Evolutionary conservation across 1,140 invertebrate genomes (phyloP).

Genomic region (Calycopis cecrops): DNA sequence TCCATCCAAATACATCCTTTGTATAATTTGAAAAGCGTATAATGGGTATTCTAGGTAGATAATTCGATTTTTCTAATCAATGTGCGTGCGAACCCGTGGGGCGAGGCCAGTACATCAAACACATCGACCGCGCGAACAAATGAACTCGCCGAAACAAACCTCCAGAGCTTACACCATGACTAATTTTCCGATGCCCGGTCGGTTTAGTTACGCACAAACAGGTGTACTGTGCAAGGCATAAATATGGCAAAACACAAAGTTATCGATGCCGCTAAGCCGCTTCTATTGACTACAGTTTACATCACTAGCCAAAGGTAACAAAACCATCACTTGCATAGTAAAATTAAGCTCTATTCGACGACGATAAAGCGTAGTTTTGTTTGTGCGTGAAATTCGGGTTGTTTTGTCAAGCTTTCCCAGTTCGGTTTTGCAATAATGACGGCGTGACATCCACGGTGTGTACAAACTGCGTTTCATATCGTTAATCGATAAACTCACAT

Average conservation of each 20-base stretch:
- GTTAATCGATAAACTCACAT: slow-evolving; percentile 55
- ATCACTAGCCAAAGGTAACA: slow-evolving; percentile 43
- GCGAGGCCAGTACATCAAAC: not conserved
- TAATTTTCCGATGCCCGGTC: slow-evolving; percentile 30
- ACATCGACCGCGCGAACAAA: not conserved
- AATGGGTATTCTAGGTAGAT: too few species aligned
- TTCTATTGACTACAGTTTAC: slow-evolving; percentile 57
- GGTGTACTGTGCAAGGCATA: slow-evolving; percentile 52
- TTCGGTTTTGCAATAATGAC: slow-evolving; percentile 61
- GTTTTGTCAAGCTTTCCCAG: slow-evolving; percentile 39
- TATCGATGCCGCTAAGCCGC: slow-evolving; percentile 66
- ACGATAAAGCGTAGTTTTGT: slow-evolving; percentile 24
- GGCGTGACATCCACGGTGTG: slow-evolving; percentile 51
- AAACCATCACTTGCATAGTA: slow-evolving; percentile 14
- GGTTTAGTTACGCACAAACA: slow-evolving; percentile 35
- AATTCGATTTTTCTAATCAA: not conserved
- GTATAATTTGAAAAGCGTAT: too few species aligned
- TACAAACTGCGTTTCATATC: slow-evolving; percentile 59
- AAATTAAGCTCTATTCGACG: slow-evolving; percentile 22
- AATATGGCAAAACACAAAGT: slow-evolving; percentile 68
- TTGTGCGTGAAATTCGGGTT: slow-evolving; percentile 19
- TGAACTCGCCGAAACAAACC: slow-evolving; percentile 20
- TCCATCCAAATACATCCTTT: too few species aligned
- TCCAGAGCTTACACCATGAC: slow-evolving; percentile 26
- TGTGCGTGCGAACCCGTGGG: not conserved